phyloP scores from a whole-genome alignment of 2,113 vertebrate genomes.

The Limanda limanda region DNA sequence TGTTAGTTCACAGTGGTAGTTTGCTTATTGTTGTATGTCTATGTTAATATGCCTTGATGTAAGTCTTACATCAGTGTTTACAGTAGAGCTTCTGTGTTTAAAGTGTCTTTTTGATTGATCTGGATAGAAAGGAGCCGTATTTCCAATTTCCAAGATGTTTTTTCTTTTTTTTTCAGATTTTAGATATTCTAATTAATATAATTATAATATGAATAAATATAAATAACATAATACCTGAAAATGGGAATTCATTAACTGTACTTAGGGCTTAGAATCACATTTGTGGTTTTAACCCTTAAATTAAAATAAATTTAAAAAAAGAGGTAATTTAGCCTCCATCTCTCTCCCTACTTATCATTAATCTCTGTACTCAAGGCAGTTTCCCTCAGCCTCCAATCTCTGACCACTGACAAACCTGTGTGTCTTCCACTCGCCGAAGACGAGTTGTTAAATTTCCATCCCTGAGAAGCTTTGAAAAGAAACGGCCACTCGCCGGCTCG shows the following conservation, averaged over 20 bases:
- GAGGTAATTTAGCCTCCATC: background rate
- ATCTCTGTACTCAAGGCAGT: background rate
- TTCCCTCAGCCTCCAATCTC: background rate
- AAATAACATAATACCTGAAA: background rate
- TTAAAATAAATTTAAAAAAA: background rate
- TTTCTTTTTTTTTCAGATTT: background rate
- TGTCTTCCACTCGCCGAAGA: background rate
- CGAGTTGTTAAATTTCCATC: slow-evolving; percentile 2
- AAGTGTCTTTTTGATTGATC: no score
- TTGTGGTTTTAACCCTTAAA: background rate
- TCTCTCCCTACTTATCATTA: background rate
- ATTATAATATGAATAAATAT: no score
- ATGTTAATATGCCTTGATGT: no score
- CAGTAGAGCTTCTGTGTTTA: no score
- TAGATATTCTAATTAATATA: background rate
- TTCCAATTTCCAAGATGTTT: background rate
- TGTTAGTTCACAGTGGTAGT: slow-evolving; percentile 16
- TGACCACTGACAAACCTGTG: background rate
- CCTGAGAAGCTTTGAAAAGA: slow-evolving; percentile 6
- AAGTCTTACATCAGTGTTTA: no score
- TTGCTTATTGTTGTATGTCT: slow-evolving; percentile 4
- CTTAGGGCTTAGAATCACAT: background rate
- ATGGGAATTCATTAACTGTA: background rate
- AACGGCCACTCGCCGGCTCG: slow-evolving; percentile 8
- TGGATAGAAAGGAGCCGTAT: background rate